These are phyloP conservation scores for Mycalesis mineus DNA, from an alignment of 2,888 invertebrate species.

Conservation along the genomic window DNA sequence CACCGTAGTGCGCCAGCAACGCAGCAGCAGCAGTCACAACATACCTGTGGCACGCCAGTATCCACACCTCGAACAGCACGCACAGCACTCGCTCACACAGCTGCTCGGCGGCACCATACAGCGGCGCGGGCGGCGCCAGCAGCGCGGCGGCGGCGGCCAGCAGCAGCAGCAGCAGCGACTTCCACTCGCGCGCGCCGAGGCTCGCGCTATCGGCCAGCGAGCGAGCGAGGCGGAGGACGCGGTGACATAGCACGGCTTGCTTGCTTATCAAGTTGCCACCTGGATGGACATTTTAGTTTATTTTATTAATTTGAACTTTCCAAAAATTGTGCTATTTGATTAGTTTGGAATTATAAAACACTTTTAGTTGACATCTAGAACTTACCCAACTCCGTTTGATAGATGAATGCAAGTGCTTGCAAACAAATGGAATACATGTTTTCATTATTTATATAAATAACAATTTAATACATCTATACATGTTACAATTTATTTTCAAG, in stretches of 20 bases:
- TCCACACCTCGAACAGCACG: constrained; percentile 92
- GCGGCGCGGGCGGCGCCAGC: constrained; percentile 93
- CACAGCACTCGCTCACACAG: constrained; percentile 95
- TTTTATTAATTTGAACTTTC: too few relatives aligned
- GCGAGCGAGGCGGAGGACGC: constrained; percentile 91
- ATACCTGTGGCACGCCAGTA: constrained; percentile 77
- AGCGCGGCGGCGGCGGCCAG: constrained; percentile 91
- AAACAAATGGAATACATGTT: constrained; percentile 51
- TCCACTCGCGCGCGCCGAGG: constrained; percentile 94
- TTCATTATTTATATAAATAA: too few relatives aligned
- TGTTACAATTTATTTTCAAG: too few relatives aligned
- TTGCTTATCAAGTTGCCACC: constrained; percentile 93
- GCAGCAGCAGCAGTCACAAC: too few relatives aligned
- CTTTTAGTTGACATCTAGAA: constrained; percentile 20
- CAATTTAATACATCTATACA: too few relatives aligned
- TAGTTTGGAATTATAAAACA: too few relatives aligned
- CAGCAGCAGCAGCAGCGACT: constrained; percentile 90
- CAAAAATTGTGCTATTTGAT: too few relatives aligned
- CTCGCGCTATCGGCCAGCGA: constrained; percentile 73
- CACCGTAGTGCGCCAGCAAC: too few relatives aligned
- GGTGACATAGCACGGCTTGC: constrained; percentile 95
- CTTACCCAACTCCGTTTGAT: constrained; percentile 92
- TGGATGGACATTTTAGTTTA: constrained; percentile 46
- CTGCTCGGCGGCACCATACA: constrained; percentile 97
- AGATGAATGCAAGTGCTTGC: constrained; percentile 94